Evolutionary conservation across 1,140 invertebrate genomes (phyloP), one percentile per base, ranked within the genome.

Genomic region (Camponotus pennsylvanicus): DNA sequence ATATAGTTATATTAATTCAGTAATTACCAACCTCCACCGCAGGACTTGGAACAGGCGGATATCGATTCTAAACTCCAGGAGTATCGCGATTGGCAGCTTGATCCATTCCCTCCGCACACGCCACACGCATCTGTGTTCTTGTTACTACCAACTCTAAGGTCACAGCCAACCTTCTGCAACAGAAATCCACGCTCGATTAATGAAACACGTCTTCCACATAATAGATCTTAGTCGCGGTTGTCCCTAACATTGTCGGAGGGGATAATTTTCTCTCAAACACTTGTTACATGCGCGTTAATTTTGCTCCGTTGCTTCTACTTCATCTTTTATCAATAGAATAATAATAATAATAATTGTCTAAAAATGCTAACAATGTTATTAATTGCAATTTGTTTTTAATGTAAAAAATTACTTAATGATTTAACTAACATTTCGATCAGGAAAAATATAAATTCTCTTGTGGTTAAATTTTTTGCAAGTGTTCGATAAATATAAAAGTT

Each of bases 51-150:
- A 94, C 98, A 99, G 55, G 97, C 95, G 3, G 97, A 98, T 87
- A 97, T 97, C 75, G 97, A 97, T 64, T 97, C 97, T 67, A 98
- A 96, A 79, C 97, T 96, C 98, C 98, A 99, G 89, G 97, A 96
- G 95, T 98, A 98, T 67, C 97, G 95, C 66, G 97, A 97, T 89
- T 97, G 96, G 94, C 98, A 98, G 66, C 97, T 97, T 75, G 97
- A 97, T 64, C 98, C 98, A 93, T 99, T 98, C 52, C 98, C 98
- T 6, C 98, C 98, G 92, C 98, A 99, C 27, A 98, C 97, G 1
- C 98, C 98, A 92, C 98, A 99, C 84, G 96, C 97, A 95, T 99
- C 98, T 52, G 98, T 97, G 90, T 97, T 97, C 92, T 97, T 97
- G 42, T 96, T 96, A 11, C 98, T 98, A 27, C 98, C 98, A 82